These are phyloP conservation scores for Forbesichthys papilliferus DNA, from an alignment of 2,113 vertebrate species.

Conservation along the genomic window DNA sequence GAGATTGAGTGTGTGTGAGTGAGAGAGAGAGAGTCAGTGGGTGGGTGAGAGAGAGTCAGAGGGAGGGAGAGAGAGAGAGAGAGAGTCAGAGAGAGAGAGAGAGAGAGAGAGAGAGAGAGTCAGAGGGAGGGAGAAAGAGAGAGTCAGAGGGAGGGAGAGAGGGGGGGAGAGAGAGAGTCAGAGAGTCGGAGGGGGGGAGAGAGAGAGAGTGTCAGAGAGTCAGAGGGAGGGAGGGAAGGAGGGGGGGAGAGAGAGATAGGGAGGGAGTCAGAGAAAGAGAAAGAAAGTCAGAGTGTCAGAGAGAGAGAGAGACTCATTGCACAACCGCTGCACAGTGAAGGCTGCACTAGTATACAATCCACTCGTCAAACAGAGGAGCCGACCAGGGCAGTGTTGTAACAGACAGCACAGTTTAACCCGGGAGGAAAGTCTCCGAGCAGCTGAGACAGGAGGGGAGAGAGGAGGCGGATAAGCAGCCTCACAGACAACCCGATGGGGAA, in stretches of 20 bases:
- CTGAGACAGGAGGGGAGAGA: constrained; percentile 31
- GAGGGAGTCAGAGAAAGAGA: background rate
- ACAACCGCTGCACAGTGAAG: constrained; percentile 44
- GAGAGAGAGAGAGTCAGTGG: too few species aligned
- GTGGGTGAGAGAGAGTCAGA: too few species aligned
- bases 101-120: background rate
- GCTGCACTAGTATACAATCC: constrained; percentile 14
- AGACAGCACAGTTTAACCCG: constrained; percentile 22
- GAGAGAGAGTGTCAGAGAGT: constrained; percentile 35
- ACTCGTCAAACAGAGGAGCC: constrained; percentile 32
- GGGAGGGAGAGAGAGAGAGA: too few species aligned
- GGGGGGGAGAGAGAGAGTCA: constrained; percentile 40
- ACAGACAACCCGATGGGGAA: constrained; percentile 58
- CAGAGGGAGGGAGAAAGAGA: constrained; percentile 5
- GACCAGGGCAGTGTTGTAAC: constrained; percentile 22
- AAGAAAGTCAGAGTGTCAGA: constrained; percentile 38
- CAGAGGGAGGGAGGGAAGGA: background rate
- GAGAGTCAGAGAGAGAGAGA: too few species aligned
- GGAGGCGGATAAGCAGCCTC: constrained; percentile 39
- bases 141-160: constrained; percentile 8
- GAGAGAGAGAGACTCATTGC: constrained; percentile 40
- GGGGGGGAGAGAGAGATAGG: constrained; percentile 9
- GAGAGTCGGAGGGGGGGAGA: constrained; percentile 16
- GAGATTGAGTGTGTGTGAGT: too few species aligned
- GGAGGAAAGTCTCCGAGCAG: constrained; percentile 41